Conservation (phyloP, 2,113 vertebrate genomes). For the Romanogobio albipinnatus region DNA sequence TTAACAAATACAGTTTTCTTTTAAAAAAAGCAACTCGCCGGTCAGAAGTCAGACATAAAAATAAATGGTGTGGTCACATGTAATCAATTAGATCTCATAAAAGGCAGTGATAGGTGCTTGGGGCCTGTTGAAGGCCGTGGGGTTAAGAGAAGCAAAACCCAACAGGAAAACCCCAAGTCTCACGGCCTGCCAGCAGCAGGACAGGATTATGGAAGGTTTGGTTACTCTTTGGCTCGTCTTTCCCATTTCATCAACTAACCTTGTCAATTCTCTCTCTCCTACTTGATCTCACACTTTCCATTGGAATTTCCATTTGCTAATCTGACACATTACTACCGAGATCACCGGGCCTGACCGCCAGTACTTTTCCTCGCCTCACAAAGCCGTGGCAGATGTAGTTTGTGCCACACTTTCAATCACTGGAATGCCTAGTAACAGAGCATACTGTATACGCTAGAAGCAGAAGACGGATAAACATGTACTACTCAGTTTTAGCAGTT, state of each 20-base stretch:
- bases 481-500: not conserved
- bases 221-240: conserved; percentile 52
- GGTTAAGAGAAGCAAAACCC: conserved; percentile 47
- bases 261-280: conserved; percentile 49
- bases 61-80: conserved; percentile 39
- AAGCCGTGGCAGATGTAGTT: not conserved
- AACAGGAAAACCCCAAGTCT: conserved; percentile 50
- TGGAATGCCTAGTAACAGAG: not conserved
- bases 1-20: conserved; percentile 45
- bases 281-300: conserved; percentile 30
- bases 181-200: conserved; percentile 44
- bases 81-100: conserved; percentile 56
- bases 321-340: conserved; percentile 42
- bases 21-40: conserved; percentile 29
- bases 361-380: conserved; percentile 1
- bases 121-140: conserved; percentile 29
- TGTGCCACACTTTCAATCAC: conserved; percentile 22
- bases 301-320: conserved; percentile 58
- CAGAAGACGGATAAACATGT: conserved; percentile 28
- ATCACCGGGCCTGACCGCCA: conserved; percentile 29
- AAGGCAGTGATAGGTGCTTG: conserved; percentile 42
- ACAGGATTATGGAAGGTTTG: conserved; percentile 53
- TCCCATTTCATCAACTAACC: conserved; percentile 48
- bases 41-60: conserved; percentile 50
- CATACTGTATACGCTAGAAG: conserved; percentile 25